phyloP scores from a whole-genome alignment of 2,113 vertebrate species.

The Protobothrops mucrosquamatus region DNA sequence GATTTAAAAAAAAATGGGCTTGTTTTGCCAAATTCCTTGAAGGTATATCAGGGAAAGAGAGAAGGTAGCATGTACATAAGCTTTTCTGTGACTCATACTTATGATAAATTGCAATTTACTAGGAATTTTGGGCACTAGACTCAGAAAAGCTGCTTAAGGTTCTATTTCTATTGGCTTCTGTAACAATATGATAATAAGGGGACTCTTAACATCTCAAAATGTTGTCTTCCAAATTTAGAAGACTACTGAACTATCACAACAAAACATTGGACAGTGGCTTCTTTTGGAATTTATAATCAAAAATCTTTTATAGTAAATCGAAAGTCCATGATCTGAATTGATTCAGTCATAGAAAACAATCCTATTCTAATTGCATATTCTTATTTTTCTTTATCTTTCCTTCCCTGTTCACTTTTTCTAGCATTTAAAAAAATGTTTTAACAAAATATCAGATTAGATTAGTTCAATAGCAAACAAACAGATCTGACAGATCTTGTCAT shows the following conservation, averaged over 20 bases:
- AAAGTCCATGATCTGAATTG: not conserved
- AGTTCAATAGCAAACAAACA: not conserved
- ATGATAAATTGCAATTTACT: not conserved
- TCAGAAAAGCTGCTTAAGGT: not conserved
- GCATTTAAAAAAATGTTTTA: not conserved
- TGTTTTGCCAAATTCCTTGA: too few species aligned
- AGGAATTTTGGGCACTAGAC: not conserved
- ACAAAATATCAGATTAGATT: not conserved
- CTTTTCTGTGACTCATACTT: not conserved
- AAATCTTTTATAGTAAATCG: not conserved
- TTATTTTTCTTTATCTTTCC: not conserved
- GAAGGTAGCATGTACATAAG: not conserved
- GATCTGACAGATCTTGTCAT: not conserved
- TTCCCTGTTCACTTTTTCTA: not conserved
- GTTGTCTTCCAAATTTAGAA: not conserved
- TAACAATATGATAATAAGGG: not conserved
- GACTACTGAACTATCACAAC: not conserved
- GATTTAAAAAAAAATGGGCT: not conserved
- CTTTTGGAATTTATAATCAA: not conserved
- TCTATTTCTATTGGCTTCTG: not conserved
- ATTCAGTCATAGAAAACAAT: not conserved
- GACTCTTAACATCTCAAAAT: not conserved
- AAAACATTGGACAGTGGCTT: not conserved
- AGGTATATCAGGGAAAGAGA: not conserved
- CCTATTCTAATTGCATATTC: not conserved